Evolutionary conservation across 2,888 invertebrate genomes (phyloP).

Genomic region (Lasioglossum vierecki): DNA sequence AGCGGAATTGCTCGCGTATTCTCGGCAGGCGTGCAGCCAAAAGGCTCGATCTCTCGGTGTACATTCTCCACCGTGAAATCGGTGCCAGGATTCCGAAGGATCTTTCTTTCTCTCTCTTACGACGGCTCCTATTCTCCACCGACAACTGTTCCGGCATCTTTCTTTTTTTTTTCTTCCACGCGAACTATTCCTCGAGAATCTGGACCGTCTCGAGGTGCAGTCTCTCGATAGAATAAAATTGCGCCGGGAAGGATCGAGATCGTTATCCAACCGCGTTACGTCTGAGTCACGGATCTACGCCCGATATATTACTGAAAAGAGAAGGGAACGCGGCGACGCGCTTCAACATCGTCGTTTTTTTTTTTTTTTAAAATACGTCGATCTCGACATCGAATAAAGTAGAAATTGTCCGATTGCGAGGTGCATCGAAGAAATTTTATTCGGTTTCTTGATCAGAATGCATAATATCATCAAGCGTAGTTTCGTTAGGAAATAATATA

Average conservation of each 20-base stretch:
- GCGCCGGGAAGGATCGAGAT: not conserved
- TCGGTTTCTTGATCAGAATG: too few relatives aligned
- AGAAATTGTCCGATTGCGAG: too few relatives aligned
- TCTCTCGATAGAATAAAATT: not conserved
- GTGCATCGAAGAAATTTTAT: too few relatives aligned
- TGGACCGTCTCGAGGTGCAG: not conserved
- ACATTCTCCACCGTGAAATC: conserved; percentile 46
- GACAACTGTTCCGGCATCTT: not conserved
- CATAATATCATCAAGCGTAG: too few relatives aligned
- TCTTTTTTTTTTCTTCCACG: not conserved
- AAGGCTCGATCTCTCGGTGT: conserved; percentile 66
- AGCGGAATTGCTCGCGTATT: conserved; percentile 50
- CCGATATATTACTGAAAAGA: not conserved
- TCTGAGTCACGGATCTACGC: not conserved
- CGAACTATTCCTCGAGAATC: not conserved
- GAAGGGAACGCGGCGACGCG: too few relatives aligned
- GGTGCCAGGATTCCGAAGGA: conserved; percentile 45
- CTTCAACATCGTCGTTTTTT: too few relatives aligned
- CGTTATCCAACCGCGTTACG: not conserved
- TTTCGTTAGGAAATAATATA: too few relatives aligned
- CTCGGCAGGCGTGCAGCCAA: conserved; percentile 70
- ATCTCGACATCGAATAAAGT: too few relatives aligned
- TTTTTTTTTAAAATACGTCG: too few relatives aligned
- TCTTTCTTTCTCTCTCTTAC: not conserved
- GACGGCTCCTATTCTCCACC: not conserved